phyloP scores from a whole-genome alignment of 2,113 vertebrate species.

The Chloroceryle aenea region DNA sequence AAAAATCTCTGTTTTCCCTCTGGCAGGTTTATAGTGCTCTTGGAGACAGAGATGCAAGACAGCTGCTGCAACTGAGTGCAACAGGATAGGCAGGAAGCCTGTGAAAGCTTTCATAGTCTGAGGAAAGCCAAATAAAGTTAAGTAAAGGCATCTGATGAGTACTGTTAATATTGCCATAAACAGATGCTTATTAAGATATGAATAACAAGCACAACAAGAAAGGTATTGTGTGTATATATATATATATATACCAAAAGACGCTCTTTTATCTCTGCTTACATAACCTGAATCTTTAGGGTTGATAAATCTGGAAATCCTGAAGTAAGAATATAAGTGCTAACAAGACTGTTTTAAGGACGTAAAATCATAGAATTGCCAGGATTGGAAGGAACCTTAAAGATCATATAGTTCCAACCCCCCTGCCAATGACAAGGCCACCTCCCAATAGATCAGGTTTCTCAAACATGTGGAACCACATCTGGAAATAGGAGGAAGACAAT shows the following conservation, averaged over 20 bases:
- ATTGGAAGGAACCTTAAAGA: too few species aligned
- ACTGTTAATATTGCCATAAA: neutral
- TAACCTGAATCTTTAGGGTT: neutral
- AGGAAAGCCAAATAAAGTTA: neutral
- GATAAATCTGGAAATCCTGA: neutral
- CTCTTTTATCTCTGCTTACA: neutral
- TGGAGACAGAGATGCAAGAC: neutral
- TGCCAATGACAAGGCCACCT: too few species aligned
- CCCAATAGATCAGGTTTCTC: too few species aligned
- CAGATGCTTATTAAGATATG: neutral
- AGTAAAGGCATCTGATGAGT: neutral
- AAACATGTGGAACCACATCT: neutral
- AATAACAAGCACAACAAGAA: neutral
- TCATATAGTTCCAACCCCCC: too few species aligned
- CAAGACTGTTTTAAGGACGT: neutral
- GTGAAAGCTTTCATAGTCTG: neutral
- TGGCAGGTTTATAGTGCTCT: neutral
- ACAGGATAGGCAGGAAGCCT: neutral
- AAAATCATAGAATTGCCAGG: too few species aligned
- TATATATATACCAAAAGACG: neutral
- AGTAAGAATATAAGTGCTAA: neutral
- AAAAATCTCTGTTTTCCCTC: neutral
- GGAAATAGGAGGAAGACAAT: neutral
- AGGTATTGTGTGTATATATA: neutral
- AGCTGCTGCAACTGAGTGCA: neutral